phyloP scores from a whole-genome alignment of 2,113 vertebrate species.

The Aegithalos caudatus region DNA sequence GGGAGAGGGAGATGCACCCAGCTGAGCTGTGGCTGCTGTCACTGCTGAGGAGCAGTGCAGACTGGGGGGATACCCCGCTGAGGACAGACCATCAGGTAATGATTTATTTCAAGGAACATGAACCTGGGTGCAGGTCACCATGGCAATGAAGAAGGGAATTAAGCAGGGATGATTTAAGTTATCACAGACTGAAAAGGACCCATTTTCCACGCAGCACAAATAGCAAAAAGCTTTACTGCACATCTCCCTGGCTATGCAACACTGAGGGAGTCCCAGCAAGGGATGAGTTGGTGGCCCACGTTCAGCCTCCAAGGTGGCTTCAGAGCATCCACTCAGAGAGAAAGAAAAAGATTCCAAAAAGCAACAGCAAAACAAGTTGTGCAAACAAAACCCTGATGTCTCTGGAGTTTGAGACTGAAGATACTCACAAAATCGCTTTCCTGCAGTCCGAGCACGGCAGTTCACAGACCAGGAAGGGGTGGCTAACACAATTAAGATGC shows the following conservation, averaged over 20 bases:
- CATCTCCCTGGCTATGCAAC: fast-evolving
- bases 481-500: background rate
- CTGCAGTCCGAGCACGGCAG: fast-evolving
- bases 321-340: background rate
- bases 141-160: background rate
- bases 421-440: background rate
- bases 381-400: background rate
- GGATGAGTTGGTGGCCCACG: fast-evolving
- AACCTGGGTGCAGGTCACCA: background rate
- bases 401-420: background rate
- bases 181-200: background rate
- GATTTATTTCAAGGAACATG: fast-evolving
- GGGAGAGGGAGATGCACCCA: fast-evolving
- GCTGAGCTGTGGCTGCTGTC: fast-evolving
- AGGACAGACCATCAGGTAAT: background rate
- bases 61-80: background rate
- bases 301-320: background rate
- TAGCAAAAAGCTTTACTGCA: background rate
- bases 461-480: background rate
- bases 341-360: background rate
- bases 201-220: fast-evolving
- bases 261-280: background rate
- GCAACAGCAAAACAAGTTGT: background rate
- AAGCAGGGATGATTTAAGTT: background rate
- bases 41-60: fast-evolving